Conservation (phyloP, 2,113 vertebrate species). For the Otocyon megalotis region DNA sequence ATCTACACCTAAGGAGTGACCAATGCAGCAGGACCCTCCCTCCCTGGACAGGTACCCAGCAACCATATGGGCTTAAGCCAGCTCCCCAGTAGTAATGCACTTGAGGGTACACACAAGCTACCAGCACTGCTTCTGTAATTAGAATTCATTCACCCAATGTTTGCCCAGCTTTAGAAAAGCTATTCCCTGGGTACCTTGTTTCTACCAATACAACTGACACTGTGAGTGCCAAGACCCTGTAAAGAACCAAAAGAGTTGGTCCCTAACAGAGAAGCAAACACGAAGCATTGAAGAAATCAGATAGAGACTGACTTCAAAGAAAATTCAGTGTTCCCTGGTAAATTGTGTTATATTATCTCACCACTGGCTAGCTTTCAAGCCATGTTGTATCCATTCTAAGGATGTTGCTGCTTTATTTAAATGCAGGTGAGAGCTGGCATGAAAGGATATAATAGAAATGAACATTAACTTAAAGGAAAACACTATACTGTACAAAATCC, state of each 20-base stretch:
- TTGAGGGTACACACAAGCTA: neutral
- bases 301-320: constrained; percentile 23
- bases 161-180: neutral
- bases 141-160: neutral
- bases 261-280: neutral
- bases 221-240: neutral
- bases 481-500: neutral
- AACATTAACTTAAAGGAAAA: constrained; percentile 1
- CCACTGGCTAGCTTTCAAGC: neutral
- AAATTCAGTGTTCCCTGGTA: neutral
- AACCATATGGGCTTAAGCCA: neutral
- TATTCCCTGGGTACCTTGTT: neutral
- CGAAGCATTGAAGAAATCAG: neutral
- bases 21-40: neutral
- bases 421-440: neutral
- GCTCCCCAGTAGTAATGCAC: neutral
- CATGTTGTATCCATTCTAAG: neutral
- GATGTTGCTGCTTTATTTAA: neutral
- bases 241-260: neutral
- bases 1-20: neutral
- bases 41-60: neutral
- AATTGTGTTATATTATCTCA: neutral
- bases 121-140: neutral
- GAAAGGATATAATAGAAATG: neutral
- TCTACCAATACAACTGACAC: neutral